phyloP scores from a whole-genome alignment of 2,113 vertebrate genomes.

The Oplegnathus fasciatus region DNA sequence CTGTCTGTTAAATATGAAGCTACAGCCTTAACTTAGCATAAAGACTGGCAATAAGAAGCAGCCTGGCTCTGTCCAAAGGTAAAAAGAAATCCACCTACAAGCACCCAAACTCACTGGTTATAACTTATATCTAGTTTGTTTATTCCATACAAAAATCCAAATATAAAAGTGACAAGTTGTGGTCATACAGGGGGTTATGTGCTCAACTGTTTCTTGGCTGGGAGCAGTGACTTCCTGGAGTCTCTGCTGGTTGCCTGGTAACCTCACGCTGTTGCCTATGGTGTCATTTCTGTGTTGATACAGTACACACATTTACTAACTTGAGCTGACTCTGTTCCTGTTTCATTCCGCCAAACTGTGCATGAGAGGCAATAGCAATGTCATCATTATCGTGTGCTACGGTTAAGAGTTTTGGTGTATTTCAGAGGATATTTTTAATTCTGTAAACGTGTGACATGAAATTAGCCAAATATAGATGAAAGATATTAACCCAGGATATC shows the following conservation, averaged over 20 bases:
- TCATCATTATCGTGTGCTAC: background rate
- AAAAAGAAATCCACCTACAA: background rate
- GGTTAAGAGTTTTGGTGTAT: too few species aligned
- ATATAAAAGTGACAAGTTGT: background rate
- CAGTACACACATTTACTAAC: background rate
- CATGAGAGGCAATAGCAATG: background rate
- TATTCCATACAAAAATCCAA: background rate
- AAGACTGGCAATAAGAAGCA: background rate
- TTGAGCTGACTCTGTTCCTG: background rate
- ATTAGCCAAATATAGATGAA: background rate
- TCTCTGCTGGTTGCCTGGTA: slow-evolving; percentile 34
- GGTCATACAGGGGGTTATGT: background rate
- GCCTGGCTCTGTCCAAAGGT: background rate
- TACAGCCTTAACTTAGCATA: too few species aligned
- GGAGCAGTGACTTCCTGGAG: slow-evolving; percentile 16
- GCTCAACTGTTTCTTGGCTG: background rate
- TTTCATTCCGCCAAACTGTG: background rate
- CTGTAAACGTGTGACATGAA: background rate
- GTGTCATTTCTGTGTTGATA: slow-evolving; percentile 16
- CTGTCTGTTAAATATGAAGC: background rate
- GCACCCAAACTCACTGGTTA: background rate
- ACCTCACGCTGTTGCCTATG: slow-evolving; percentile 3
- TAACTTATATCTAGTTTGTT: background rate
- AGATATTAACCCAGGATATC: background rate
- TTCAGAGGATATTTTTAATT: background rate